These are phyloP conservation scores for Burhinus oedicnemus DNA, from an alignment of 2,113 vertebrate species.

Conservation along the genomic window DNA sequence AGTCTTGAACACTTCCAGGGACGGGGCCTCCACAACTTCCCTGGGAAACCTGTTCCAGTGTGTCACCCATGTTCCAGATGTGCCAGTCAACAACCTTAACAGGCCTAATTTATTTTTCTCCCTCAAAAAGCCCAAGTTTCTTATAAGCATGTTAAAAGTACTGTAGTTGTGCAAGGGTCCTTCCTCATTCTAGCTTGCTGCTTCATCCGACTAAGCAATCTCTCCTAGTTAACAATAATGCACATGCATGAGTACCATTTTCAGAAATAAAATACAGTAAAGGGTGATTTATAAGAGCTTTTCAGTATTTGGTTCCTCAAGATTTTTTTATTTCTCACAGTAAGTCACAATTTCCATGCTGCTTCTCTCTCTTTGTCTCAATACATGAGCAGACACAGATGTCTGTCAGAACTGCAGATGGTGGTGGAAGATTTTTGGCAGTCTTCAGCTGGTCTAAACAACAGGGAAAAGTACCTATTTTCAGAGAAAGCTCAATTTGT, in stretches of 20 bases:
- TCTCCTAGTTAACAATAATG: background rate
- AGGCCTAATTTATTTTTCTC: background rate
- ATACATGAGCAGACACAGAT: background rate
- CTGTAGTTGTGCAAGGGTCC: background rate
- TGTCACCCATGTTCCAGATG: background rate
- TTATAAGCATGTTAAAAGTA: background rate
- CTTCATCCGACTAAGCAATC: background rate
- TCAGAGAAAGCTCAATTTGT: background rate
- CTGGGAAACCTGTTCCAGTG: background rate
- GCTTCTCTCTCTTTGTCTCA: background rate
- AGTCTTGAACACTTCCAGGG: background rate
- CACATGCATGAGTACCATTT: background rate
- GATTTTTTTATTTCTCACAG: background rate
- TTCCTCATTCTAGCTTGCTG: background rate
- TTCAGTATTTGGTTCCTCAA: background rate
- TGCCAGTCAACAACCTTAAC: background rate
- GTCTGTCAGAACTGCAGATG: background rate
- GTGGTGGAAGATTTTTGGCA: background rate
- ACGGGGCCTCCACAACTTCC: background rate
- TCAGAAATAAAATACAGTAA: background rate
- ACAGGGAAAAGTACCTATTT: background rate
- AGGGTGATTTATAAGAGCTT: background rate
- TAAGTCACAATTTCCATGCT: background rate
- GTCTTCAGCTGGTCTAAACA: background rate
- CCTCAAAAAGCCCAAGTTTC: background rate